A percentile compares a stretch with the other conserved stretches of the same genome.
Evolutionary conservation across 2,113 vertebrate species (phyloP).

Genomic region (Piliocolobus tephrosceles): DNA sequence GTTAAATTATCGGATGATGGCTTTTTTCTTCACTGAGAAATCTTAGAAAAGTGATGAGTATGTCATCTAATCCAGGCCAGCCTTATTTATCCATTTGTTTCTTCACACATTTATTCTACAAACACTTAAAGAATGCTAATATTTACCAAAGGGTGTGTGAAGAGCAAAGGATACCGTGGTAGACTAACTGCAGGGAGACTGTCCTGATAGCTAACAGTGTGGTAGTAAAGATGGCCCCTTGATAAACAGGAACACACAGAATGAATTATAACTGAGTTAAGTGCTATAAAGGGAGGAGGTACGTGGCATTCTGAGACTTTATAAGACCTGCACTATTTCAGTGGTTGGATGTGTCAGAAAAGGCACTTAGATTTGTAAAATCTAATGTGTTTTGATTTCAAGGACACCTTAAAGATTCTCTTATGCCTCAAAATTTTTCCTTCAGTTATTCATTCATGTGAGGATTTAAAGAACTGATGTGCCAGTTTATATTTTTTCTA

Average conservation of each 20-base stretch:
- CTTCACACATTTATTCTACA: not conserved
- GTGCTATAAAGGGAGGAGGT: not conserved
- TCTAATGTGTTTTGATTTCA: conserved; percentile 41
- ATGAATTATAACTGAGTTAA: conserved; percentile 25
- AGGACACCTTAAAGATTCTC: not conserved
- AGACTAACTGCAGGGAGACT: not conserved
- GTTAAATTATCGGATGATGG: not conserved
- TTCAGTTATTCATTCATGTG: not conserved
- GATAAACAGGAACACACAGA: not conserved
- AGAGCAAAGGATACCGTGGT: not conserved
- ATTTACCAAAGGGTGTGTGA: not conserved
- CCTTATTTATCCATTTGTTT: not conserved
- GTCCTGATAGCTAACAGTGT: not conserved
- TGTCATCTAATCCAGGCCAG: not conserved
- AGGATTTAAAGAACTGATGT: conserved; percentile 18
- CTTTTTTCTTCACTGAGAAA: conserved; percentile 35
- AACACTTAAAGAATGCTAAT: not conserved
- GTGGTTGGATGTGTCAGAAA: conserved; percentile 7
- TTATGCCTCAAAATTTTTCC: conserved; percentile 26
- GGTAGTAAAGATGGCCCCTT: not conserved
- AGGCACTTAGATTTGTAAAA: conserved; percentile 33
- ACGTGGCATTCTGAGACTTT: not conserved
- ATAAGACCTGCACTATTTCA: not conserved
- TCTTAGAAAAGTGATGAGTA: not conserved
- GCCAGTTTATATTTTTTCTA: not conserved